Evolutionary conservation across 2,797 vertebrate genomes (phyloP).

Genomic region (Sebastes oblongus): DNA sequence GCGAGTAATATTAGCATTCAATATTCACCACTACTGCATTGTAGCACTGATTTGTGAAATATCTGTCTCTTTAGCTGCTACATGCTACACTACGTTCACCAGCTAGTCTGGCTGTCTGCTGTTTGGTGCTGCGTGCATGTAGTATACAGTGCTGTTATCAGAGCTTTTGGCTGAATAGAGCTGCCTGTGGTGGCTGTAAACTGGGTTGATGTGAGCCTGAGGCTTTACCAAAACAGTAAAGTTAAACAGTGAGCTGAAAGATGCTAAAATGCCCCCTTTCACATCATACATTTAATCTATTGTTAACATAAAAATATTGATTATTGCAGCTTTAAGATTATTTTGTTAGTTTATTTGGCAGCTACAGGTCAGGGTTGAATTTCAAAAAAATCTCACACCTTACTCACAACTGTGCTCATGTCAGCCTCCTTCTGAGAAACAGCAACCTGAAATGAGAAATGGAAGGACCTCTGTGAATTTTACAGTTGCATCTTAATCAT

Average conservation of each 20-base stretch:
- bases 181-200: neutral
- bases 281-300: neutral
- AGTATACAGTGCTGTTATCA: neutral
- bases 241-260: neutral
- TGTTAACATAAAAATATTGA: neutral
- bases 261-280: neutral
- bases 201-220: neutral
- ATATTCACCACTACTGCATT: neutral
- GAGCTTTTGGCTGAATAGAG: neutral
- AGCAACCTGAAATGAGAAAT: conserved; percentile 64
- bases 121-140: neutral
- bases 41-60: neutral
- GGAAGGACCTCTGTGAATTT: conserved; percentile 30
- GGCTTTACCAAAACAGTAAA: neutral
- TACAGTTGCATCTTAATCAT: conserved; percentile 3
- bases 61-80: neutral
- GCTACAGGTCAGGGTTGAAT: neutral
- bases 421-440: conserved; percentile 59
- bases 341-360: neutral
- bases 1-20: neutral
- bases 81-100: neutral
- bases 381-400: conserved; percentile 41
- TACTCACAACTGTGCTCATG: conserved; percentile 36
- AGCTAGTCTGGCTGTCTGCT: neutral
- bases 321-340: neutral